phyloP scores from a whole-genome alignment of 2,888 invertebrate species.

The Cepaea hortensis region DNA sequence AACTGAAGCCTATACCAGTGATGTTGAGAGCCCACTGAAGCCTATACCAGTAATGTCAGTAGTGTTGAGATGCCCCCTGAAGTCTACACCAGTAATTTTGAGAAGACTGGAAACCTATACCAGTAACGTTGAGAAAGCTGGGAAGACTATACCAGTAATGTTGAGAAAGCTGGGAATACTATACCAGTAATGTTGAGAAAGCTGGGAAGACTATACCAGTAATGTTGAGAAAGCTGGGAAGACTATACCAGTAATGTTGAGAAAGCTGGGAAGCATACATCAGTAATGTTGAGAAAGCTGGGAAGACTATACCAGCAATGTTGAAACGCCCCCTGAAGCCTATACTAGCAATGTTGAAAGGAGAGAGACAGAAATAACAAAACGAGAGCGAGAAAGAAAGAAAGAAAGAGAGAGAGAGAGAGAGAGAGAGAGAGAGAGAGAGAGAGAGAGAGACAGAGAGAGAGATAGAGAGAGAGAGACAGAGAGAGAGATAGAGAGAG shows the following conservation, averaged over 20 bases:
- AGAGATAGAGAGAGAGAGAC: too few species aligned
- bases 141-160: not conserved
- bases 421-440: too few species aligned
- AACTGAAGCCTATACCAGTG: not conserved
- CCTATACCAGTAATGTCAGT: not conserved
- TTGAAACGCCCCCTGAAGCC: not conserved
- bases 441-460: too few species aligned
- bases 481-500: too few species aligned
- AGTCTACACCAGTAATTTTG: not conserved
- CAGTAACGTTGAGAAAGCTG: not conserved
- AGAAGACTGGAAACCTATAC: not conserved
- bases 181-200: not conserved
- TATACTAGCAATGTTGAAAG: not conserved
- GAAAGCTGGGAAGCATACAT: too few species aligned
- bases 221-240: too few species aligned
- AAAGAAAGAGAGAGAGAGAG: too few species aligned
- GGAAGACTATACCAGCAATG: too few species aligned
- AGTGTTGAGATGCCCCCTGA: not conserved
- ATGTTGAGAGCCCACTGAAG: not conserved
- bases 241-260: too few species aligned
- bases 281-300: too few species aligned
- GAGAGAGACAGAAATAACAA: not conserved
- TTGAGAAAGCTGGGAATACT: not conserved
- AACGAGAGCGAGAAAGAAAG: too few species aligned
- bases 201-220: too few species aligned